phyloP scores from a whole-genome alignment of 2,113 vertebrate genomes.

The Columba janthina region DNA sequence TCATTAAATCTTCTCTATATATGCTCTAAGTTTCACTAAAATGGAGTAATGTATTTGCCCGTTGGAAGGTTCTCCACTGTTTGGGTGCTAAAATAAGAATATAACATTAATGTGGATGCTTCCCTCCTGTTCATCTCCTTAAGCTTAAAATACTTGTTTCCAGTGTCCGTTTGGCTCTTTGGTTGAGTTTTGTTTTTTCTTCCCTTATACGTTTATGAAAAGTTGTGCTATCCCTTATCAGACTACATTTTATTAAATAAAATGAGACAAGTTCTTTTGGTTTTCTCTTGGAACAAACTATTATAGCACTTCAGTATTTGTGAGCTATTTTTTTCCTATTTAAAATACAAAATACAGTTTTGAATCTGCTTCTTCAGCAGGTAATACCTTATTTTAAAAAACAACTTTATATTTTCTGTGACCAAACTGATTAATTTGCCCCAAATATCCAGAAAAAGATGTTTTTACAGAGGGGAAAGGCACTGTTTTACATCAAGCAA shows the following conservation, averaged over 20 bases:
- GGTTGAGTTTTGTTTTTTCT: not conserved
- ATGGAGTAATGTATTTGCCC: not conserved
- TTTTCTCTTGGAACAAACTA: not conserved
- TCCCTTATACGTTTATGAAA: not conserved
- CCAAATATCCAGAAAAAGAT: not conserved
- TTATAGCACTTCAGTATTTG: not conserved
- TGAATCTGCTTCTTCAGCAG: not conserved
- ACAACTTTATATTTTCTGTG: not conserved
- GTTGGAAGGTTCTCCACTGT: not conserved
- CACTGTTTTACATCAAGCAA: not conserved
- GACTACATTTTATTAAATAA: not conserved
- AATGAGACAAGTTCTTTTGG: not conserved
- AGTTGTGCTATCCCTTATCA: not conserved
- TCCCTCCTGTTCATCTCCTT: not conserved
- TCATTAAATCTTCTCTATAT: not conserved
- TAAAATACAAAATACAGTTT: not conserved
- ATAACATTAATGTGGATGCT: not conserved
- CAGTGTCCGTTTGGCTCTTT: not conserved
- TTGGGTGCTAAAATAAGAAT: not conserved
- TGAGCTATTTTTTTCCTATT: not conserved
- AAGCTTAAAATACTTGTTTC: not conserved
- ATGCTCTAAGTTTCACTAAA: not conserved
- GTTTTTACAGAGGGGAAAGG: not conserved
- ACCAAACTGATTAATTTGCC: not conserved
- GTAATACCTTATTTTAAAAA: not conserved